These are phyloP conservation scores for Periphyllus acericola DNA, from an alignment of 2,888 invertebrate species.

Conservation along the genomic window DNA sequence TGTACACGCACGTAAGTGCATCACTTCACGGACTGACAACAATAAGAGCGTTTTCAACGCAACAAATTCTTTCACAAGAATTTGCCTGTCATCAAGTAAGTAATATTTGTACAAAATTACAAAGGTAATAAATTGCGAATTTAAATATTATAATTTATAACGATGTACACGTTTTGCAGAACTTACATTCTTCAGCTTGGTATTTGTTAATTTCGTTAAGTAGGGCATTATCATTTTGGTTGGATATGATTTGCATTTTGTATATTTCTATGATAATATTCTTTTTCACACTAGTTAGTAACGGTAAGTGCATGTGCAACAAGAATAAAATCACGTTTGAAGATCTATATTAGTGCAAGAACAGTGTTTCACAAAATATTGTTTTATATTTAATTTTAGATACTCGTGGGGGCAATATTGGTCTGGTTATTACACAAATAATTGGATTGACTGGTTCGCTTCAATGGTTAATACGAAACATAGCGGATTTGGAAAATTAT, in stretches of 20 bases:
- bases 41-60: slow-evolving; percentile 80
- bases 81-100: slow-evolving; percentile 70
- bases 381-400: slow-evolving; percentile 9
- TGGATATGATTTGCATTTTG: slow-evolving; percentile 87
- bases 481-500: slow-evolving; percentile 86
- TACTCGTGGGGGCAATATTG: slow-evolving; percentile 76
- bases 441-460: slow-evolving; percentile 82
- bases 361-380: not conserved
- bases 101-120: too few relatives aligned
- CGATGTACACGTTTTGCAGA: slow-evolving; percentile 15
- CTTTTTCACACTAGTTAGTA: slow-evolving; percentile 76
- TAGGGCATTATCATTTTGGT: slow-evolving; percentile 93
- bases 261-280: slow-evolving; percentile 88
- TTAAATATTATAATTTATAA: not conserved
- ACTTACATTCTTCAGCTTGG: too few relatives aligned
- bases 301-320: slow-evolving; percentile 51
- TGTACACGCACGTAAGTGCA: slow-evolving; percentile 83
- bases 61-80: slow-evolving; percentile 73
- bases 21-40: slow-evolving; percentile 83
- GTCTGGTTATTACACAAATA: slow-evolving; percentile 83
- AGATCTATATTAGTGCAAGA: not conserved
- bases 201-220: slow-evolving; percentile 89
- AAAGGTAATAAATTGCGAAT: not conserved
- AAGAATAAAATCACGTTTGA: not conserved
- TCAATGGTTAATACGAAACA: slow-evolving; percentile 92